Evolutionary conservation across 2,888 invertebrate species (phyloP), one percentile per base, ranked within the genome.

Genomic region (Limulus polyphemus): DNA sequence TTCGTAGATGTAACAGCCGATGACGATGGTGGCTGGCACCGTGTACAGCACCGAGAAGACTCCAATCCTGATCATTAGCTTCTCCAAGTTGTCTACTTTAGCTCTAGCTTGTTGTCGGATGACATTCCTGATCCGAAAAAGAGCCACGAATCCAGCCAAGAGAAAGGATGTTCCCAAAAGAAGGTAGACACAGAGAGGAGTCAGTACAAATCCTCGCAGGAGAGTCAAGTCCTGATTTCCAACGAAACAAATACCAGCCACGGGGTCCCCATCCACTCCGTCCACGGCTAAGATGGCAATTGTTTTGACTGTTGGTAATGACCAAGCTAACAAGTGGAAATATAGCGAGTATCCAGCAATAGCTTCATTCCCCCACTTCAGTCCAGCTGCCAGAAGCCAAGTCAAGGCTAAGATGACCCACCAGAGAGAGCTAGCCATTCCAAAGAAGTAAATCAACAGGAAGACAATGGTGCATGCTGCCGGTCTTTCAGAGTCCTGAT

Each of bases 351-450:
- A 88, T 13, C 87, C 85, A 2, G 87, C 83, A 72, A 99, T 97
- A 13, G 97, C 97, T 79, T 99, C 99, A 77, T 93, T 93, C 69
- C 97, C 93, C 99, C 98, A 99, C 77, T 99, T 98, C 50, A 98
- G 82, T 0, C 95, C 97, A 1, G 98, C 97, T 0, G 97, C 93
- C 69, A 99, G 82, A 80, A 98, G 98, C 99, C 98, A 99, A 56
- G 97, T 95, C 77, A 99, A 88, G 59, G 95, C 88, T 14, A 99
- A 80, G 65, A 98, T 85, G 58, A 98, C 93, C 83, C 83, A 83
- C 98, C 98, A 99, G 62, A 97, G 90, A 46, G 92, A 91, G 0
- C 93, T 92, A 1, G 98, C 94, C 95, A 98, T 98, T 67, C 95
- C 94, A 80, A 98, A 99, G 82, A 93, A 98, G 80, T 99, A 99